A percentile compares a stretch with the other conserved stretches of the same genome.
These are phyloP conservation scores for Chiroxiphia lanceolata DNA, from an alignment of 2,797 vertebrate genomes.

Conservation along the genomic window DNA sequence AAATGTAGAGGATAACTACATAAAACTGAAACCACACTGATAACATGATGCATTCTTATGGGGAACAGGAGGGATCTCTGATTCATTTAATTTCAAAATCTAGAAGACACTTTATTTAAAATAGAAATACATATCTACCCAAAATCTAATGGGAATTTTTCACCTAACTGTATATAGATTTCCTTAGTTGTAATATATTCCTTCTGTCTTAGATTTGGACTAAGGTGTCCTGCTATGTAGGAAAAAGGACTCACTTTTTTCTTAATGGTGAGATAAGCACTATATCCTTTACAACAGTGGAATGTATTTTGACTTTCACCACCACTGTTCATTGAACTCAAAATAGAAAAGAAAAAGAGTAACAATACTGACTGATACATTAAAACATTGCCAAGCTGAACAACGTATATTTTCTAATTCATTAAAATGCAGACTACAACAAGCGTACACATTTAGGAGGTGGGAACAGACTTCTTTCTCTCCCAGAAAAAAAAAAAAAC, in stretches of 20 bases:
- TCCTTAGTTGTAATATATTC: background rate
- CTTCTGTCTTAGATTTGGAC: background rate
- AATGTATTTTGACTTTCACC: background rate
- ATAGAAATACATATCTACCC: background rate
- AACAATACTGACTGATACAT: background rate
- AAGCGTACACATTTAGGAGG: background rate
- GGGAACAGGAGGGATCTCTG: background rate
- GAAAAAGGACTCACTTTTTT: background rate
- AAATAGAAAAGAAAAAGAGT: background rate
- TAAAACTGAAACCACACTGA: background rate
- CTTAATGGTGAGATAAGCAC: background rate
- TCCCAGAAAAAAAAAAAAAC: background rate
- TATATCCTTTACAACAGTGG: background rate
- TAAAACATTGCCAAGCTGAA: background rate
- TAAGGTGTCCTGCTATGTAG: background rate
- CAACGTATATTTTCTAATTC: background rate
- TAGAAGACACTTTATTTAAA: background rate
- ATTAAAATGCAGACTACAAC: background rate
- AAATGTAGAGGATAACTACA: conserved; percentile 6
- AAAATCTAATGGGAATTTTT: background rate
- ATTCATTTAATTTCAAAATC: background rate
- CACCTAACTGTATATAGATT: background rate
- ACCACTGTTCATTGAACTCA: background rate
- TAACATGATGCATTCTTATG: background rate
- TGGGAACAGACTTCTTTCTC: background rate